Percentiles rank a stretch among this genome's conserved stretches.
These are phyloP conservation scores for Acrocera orbiculus DNA, from an alignment of 2,888 invertebrate genomes.

Conservation along the genomic window DNA sequence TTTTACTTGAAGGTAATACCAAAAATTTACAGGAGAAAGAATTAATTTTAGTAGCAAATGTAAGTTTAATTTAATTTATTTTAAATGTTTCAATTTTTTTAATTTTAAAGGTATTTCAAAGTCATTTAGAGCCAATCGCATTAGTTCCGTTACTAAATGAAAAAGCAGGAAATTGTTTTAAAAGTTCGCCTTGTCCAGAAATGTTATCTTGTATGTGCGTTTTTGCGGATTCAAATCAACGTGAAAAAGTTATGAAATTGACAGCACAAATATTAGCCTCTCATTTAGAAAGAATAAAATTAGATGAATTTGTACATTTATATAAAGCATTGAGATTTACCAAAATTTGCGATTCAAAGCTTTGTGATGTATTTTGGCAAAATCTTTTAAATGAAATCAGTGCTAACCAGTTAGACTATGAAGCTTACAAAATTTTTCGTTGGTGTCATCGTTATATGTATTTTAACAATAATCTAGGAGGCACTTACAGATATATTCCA, in stretches of 20 bases:
- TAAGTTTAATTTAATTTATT: neutral
- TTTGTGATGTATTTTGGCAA: constrained; percentile 35
- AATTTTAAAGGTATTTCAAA: constrained; percentile 30
- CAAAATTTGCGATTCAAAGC: constrained; percentile 31
- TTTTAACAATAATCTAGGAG: constrained; percentile 35
- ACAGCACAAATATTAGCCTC: constrained; percentile 21
- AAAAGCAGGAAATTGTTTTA: constrained; percentile 25
- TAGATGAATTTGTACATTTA: constrained; percentile 24
- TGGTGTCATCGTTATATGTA: constrained; percentile 36
- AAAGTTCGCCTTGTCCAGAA: constrained; percentile 26
- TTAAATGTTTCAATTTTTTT: neutral
- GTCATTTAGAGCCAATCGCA: constrained; percentile 34
- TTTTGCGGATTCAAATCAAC: constrained; percentile 30
- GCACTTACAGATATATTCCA: constrained; percentile 32
- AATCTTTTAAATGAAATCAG: constrained; percentile 25
- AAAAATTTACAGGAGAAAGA: constrained; percentile 27
- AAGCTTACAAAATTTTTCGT: constrained; percentile 22
- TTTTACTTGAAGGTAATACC: constrained; percentile 26
- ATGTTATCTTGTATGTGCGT: constrained; percentile 31
- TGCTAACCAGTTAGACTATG: constrained; percentile 15
- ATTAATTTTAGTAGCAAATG: too few relatives aligned
- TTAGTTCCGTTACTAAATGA: constrained; percentile 29
- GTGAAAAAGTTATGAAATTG: constrained; percentile 26
- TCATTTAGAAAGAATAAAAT: constrained; percentile 11
- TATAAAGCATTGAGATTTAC: constrained; percentile 31